A percentile compares a stretch with the other conserved stretches of the same genome.
phyloP scores from a whole-genome alignment of 37 sponge, comb jelly and placozoan species.

The Mnemiopsis leidyi region DNA sequence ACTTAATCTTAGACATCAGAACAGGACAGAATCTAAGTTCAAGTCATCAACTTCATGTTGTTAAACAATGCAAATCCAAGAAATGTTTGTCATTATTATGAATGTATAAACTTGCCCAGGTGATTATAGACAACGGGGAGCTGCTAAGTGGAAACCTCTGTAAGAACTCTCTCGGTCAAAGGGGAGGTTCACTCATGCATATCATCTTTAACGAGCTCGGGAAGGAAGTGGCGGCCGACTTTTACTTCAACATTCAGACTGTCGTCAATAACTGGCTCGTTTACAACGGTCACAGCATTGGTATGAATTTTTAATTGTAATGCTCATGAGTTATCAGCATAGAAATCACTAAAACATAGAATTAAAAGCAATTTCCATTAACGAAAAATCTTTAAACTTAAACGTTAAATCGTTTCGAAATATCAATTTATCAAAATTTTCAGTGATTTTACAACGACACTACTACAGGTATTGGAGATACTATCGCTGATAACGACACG shows the following conservation, averaged over 20 bases:
- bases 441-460: no score
- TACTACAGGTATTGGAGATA: conserved; percentile 87
- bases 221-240: conserved; percentile 81
- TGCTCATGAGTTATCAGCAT: no score
- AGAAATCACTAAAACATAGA: no score
- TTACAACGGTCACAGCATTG: conserved; percentile 96
- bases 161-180: conserved; percentile 95
- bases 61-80: no score
- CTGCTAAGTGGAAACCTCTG: conserved; percentile 90
- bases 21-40: no score
- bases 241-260: conserved; percentile 94
- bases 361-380: no score
- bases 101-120: conserved; percentile 68
- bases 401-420: no score
- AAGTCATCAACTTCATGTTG: no score
- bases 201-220: conserved; percentile 87
- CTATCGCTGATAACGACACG: conserved; percentile 93
- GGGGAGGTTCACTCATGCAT: conserved; percentile 91
- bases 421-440: no score
- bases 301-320: conserved; percentile 65
- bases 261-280: conserved; percentile 96
- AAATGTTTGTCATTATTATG: no score
- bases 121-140: conserved; percentile 91
- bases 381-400: background rate
- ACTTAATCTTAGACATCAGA: no score